Evolutionary conservation across 2,113 vertebrate genomes (phyloP).

Genomic region (Mirounga angustirostris): DNA sequence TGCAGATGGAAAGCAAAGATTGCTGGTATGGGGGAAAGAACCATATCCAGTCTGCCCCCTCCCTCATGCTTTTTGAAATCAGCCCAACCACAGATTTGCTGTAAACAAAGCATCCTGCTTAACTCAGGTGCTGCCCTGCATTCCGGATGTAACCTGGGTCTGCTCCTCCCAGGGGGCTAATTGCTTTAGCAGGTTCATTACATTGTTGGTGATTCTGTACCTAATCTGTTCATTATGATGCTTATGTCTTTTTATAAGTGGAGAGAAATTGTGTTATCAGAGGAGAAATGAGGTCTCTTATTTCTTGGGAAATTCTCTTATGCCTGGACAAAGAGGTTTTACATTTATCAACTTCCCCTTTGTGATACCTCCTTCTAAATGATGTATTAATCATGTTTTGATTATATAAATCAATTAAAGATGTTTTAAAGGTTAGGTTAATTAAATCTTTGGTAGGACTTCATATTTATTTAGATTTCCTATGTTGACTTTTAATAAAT

Average conservation of each 20-base stretch:
- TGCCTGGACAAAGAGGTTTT: conserved; percentile 58
- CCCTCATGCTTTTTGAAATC: background rate
- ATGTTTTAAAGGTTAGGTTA: background rate
- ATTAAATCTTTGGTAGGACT: conserved; percentile 31
- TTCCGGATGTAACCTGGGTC: background rate
- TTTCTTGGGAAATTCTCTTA: conserved; percentile 67
- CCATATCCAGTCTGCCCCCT: background rate
- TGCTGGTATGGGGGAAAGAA: background rate
- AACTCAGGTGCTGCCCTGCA: background rate
- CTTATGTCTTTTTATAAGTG: conserved; percentile 20
- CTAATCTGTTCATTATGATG: background rate
- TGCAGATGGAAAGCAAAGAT: background rate
- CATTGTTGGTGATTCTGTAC: background rate
- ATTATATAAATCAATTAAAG: conserved; percentile 60
- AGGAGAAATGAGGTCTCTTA: conserved; percentile 40
- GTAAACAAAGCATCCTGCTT: background rate
- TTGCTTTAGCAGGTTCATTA: background rate
- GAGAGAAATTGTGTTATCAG: conserved; percentile 55
- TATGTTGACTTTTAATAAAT: conserved; percentile 28
- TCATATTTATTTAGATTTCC: conserved; percentile 54
- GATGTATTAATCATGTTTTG: conserved; percentile 11
- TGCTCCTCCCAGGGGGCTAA: background rate
- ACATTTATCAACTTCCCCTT: conserved; percentile 51
- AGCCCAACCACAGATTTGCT: background rate
- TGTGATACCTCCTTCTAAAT: conserved; percentile 32